These are phyloP conservation scores for Porites cylindrica DNA, from an alignment of 92 coral and sea anemone species.

Conservation along the genomic window DNA sequence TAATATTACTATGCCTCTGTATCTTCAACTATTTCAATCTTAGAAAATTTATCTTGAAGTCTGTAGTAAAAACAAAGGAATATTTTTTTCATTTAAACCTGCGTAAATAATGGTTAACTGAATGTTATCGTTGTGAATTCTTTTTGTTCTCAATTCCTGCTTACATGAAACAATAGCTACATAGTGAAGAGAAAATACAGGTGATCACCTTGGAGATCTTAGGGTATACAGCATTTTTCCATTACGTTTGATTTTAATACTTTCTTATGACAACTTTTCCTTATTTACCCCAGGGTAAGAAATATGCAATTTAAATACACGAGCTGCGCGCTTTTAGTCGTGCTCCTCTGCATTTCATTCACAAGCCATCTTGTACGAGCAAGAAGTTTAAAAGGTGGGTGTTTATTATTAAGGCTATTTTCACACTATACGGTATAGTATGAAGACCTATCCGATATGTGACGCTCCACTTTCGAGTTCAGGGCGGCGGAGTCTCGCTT, in stretches of 20 bases:
- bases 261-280: background rate
- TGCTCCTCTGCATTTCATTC: constrained; percentile 38
- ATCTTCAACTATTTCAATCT: background rate
- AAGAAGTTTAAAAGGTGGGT: constrained; percentile 50
- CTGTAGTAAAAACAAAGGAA: no score
- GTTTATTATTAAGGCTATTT: background rate
- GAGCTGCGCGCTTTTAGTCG: constrained; percentile 63
- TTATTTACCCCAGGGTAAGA: constrained; percentile 60
- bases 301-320: constrained; percentile 75
- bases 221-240: background rate
- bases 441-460: background rate
- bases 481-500: no score
- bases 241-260: background rate
- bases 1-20: background rate
- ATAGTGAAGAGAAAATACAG: background rate
- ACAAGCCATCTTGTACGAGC: constrained; percentile 32
- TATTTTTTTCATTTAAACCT: background rate
- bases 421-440: background rate
- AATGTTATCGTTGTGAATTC: background rate
- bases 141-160: constrained; percentile 1
- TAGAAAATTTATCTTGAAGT: background rate
- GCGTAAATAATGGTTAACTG: background rate
- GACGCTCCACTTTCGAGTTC: no score
- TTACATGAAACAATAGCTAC: background rate
- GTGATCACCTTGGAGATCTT: background rate